Evolutionary conservation across 1,140 invertebrate species (phyloP), one percentile per base, ranked within the genome.

Genomic region (Rhyzopertha dominica): DNA sequence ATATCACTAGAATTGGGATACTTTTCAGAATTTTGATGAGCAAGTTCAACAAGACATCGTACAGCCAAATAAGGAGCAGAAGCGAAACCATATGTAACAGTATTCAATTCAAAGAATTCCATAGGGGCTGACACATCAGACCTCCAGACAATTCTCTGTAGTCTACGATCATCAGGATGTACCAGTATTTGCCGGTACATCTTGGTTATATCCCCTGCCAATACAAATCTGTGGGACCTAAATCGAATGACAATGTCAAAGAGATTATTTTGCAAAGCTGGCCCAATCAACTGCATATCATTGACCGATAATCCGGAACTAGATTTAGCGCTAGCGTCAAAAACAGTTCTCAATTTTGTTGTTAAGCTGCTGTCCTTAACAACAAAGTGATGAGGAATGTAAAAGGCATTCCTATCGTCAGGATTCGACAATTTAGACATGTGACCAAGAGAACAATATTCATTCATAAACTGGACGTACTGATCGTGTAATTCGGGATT

Each of bases 181-280:
- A 68, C 52, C 1, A 63, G 20, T 4, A 73, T 58, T 45, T 68
- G 65, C 5, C 67, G 42, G 42, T 69, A 75, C 68, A 74, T 73
- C 43, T 68, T 64, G 4, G 44, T 30, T 4, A 72, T 61, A 25
- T 73, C 70, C 1, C 57, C 60, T 5, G 34, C 29, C 2, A 54
- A 18, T 2, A 35, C 43, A 44, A 29, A 42, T 35, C 23, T 8
- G 28, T 51, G 24, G 7, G 18, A 22, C 8, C 50, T 14, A 23
- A 53, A 56, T 16, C 47, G 12, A 7, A 36, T 5, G 9, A 62
- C 42, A 3, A 62, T 47, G 2, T 49, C 17, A 10, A 52, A 37
- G 2, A 60, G 41, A 17, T 49, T 44, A 5, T 40, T 10, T 30
- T 58, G 56, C 3, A 55, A 12, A 9, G 34, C 49, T 2, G 53